A percentile compares a stretch with the other conserved stretches of the same genome.
These are phyloP conservation scores for Cantharis flavilabris DNA, from an alignment of 2,888 invertebrate species.

Conservation along the genomic window DNA sequence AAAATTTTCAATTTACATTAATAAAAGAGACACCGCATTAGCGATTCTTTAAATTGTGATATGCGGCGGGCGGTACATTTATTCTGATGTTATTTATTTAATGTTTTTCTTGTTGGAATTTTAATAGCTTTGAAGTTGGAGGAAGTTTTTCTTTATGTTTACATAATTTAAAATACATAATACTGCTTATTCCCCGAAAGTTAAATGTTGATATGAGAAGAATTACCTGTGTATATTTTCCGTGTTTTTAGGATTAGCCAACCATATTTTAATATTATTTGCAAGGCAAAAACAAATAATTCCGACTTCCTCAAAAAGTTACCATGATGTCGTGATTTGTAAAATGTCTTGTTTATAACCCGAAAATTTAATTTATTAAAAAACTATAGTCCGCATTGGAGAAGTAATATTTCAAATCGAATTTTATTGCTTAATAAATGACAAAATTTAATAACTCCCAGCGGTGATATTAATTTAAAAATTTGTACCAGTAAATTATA, in stretches of 20 bases:
- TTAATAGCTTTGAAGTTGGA: not conserved
- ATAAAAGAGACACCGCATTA: not conserved
- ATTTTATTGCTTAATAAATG: not conserved
- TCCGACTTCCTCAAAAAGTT: not conserved
- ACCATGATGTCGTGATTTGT: not conserved
- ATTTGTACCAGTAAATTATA: not conserved
- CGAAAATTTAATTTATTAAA: not conserved
- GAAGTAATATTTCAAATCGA: not conserved
- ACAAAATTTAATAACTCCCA: not conserved
- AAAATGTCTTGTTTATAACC: not conserved
- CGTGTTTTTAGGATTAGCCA: not conserved
- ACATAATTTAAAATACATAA: not conserved
- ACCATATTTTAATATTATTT: not conserved
- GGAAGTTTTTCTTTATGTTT: not conserved
- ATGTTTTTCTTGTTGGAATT: not conserved
- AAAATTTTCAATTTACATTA: not conserved
- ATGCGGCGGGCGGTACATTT: not conserved
- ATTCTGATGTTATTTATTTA: not conserved
- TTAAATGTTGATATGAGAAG: not conserved
- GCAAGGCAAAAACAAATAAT: not conserved
- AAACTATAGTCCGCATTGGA: not conserved
- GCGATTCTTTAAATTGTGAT: not conserved
- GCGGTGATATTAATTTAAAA: not conserved
- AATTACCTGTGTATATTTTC: not conserved
- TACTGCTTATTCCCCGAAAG: not conserved